Evolutionary conservation across 2,888 invertebrate species (phyloP), one percentile per base, ranked within the genome.

Genomic region (Drosophila recens): DNA sequence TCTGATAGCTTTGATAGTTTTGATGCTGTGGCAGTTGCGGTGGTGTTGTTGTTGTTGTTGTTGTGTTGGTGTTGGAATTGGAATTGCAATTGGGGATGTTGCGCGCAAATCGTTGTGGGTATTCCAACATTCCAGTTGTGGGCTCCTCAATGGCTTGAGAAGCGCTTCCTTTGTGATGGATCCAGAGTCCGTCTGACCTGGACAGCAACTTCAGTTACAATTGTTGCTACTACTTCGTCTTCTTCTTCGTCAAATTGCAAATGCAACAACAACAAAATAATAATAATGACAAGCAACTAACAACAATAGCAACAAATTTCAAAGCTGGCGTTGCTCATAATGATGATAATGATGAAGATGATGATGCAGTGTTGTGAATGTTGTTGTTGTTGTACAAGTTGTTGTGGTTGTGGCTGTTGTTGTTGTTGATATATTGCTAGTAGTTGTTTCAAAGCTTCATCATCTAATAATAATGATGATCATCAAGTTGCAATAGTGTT

Each of bases 21-120:
- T 90, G 90, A 54, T 90, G 90, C 64, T 83, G 88, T 51, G 87
- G 90, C 80, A 80, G 73, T 87, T 90, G 90, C 57, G 88, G 87
- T 61, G 87, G 61, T 81, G 80, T 48, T 82, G 80, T 56, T 57
- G 66, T 42, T 74, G 65, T 20, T 46, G 36, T 56, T 51, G 42
- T 34, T 33, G 76, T 72, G 76, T 78, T 78, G 76, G 76, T 78
- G 58, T 83, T 43, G 43, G 43, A 77, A 62, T 83, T 43, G 43
- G 43, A 38, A 38, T 38, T 38, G 38, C n/a, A 38, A n/a, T 38
- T 90, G 91, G 94, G 94, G 94, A 95, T 95, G 94, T 95, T 95
- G 93, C 95, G 95, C 93, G 94, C 94, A 91, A 95, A 95, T 94
- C 95, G 94, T 94, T 92, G 92, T 89, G 92, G 92, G 91, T 92